Conservation (phyloP, 1,140 invertebrate genomes). For the Dreissena rostriformis region DNA sequence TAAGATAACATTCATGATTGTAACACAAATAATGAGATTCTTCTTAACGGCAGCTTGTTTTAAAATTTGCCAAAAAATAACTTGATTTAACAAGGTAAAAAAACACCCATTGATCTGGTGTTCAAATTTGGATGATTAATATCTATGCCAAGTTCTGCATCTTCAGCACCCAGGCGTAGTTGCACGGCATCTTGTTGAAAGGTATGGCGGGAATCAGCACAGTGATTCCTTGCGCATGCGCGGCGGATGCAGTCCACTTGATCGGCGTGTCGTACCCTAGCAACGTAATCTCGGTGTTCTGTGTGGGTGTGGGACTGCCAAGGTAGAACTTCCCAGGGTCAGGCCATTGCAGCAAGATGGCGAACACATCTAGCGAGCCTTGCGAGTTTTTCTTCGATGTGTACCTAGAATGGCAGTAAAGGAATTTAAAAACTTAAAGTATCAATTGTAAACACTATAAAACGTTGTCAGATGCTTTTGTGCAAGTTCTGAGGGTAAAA, state of each 20-base stretch:
- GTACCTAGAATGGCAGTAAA: slow-evolving; percentile 37
- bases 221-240: slow-evolving; percentile 40
- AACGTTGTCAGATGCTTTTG: too few species aligned
- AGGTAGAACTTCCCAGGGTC: slow-evolving; percentile 24
- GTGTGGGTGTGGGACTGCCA: slow-evolving; percentile 22
- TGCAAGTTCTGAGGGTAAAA: too few species aligned
- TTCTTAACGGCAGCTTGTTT: too few species aligned
- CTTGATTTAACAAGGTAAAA: too few species aligned
- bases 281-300: slow-evolving; percentile 61
- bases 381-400: slow-evolving; percentile 44
- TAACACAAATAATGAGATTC: too few species aligned
- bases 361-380: slow-evolving; percentile 42
- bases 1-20: too few species aligned
- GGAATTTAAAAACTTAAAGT: too few species aligned
- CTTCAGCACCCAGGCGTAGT: slow-evolving; percentile 61
- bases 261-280: slow-evolving; percentile 62
- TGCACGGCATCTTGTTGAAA: slow-evolving; percentile 58
- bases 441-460: too few species aligned
- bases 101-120: too few species aligned
- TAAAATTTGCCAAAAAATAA: too few species aligned
- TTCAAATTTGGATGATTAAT: not conserved
- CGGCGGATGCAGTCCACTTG: slow-evolving; percentile 11
- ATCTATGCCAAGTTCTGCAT: not conserved
- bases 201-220: slow-evolving; percentile 57
- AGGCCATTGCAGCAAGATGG: slow-evolving; percentile 53